Percentiles rank a stretch among this genome's conserved stretches.
phyloP scores from a whole-genome alignment of 2,888 invertebrate genomes.

The Mythimna impura region DNA sequence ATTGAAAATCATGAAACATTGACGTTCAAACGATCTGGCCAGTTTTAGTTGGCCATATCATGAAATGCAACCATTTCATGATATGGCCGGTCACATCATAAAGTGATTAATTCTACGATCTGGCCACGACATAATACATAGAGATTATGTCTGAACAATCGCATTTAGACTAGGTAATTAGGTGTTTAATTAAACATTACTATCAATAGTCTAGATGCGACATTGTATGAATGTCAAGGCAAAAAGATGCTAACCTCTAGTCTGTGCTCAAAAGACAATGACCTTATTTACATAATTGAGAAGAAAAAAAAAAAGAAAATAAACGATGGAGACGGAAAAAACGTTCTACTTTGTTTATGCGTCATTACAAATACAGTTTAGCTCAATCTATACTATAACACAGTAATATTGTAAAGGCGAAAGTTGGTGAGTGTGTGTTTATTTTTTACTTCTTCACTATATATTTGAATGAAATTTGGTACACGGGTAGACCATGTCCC shows the following conservation, averaged over 20 bases:
- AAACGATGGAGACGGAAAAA: slow-evolving; percentile 10
- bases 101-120: too few relatives aligned
- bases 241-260: slow-evolving; percentile 33
- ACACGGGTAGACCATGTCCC: too few relatives aligned
- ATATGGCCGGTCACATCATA: too few relatives aligned
- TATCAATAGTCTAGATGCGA: neutral
- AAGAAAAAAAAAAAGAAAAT: neutral
- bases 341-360: neutral
- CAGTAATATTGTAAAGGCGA: too few relatives aligned
- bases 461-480: too few relatives aligned
- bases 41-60: too few relatives aligned
- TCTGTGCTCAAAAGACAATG: slow-evolving; percentile 47
- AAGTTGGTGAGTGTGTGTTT: too few relatives aligned
- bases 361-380: slow-evolving; percentile 2
- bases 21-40: too few relatives aligned
- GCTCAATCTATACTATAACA: neutral
- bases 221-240: slow-evolving; percentile 52
- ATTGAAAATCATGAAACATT: too few relatives aligned
- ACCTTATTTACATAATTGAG: slow-evolving; percentile 45
- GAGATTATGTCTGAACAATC: neutral
- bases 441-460: too few relatives aligned
- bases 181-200: slow-evolving; percentile 18
- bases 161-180: neutral
- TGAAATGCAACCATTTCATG: too few relatives aligned
- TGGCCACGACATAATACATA: too few relatives aligned